Conservation (phyloP, 2,797 vertebrate species). For the Eidolon dupreanum region DNA sequence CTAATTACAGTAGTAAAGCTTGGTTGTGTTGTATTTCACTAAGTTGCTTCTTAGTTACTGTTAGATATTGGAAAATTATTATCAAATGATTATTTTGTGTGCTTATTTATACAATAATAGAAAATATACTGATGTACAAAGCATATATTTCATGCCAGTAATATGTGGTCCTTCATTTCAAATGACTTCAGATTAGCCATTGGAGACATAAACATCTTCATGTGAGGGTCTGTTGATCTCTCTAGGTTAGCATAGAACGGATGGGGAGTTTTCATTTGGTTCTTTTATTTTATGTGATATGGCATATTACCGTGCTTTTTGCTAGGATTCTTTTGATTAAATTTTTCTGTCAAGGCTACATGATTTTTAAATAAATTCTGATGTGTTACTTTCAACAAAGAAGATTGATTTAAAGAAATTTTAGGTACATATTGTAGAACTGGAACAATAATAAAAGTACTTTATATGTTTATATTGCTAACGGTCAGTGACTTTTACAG, state of each 20-base stretch:
- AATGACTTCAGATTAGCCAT: not conserved
- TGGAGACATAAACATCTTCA: not conserved
- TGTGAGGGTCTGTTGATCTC: not conserved
- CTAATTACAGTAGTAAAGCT: not conserved
- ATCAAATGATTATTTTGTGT: slow-evolving; percentile 22
- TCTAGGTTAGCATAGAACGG: not conserved
- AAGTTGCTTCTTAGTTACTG: slow-evolving; percentile 7
- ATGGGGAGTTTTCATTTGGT: not conserved
- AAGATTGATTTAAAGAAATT: slow-evolving; percentile 35
- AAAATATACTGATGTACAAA: not conserved
- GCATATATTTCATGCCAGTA: not conserved
- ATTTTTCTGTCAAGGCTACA: not conserved
- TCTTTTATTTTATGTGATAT: slow-evolving; percentile 22
- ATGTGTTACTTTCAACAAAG: slow-evolving; percentile 1
- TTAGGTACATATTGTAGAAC: not conserved
- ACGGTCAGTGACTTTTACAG: not conserved
- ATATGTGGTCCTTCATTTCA: slow-evolving; percentile 24
- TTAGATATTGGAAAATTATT: not conserved
- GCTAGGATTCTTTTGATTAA: not conserved
- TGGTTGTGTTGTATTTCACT: not conserved
- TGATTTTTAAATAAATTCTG: slow-evolving; percentile 15
- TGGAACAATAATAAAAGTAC: not conserved
- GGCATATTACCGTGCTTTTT: not conserved
- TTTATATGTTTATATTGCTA: slow-evolving; percentile 11
- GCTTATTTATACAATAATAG: not conserved